Percentiles rank a stretch among this genome's conserved stretches.
Conservation (phyloP, 2,113 vertebrate species). For the Microtus pennsylvanicus region DNA sequence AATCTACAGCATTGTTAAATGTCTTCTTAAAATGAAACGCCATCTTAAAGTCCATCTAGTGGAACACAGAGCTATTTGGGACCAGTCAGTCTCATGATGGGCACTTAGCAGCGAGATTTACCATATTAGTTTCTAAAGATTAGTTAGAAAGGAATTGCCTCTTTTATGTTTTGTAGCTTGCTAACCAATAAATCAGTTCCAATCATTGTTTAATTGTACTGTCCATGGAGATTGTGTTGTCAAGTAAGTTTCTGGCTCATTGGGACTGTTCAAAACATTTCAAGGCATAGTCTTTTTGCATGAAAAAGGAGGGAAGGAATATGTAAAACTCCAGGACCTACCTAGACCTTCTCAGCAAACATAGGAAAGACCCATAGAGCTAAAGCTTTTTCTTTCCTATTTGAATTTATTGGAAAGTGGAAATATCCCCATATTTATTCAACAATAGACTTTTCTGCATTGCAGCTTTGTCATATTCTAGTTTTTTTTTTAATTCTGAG, state of each 20-base stretch:
- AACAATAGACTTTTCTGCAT: background rate
- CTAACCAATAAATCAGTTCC: conserved; percentile 55
- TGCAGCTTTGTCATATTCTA: background rate
- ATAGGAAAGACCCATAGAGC: too few species aligned
- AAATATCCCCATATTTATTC: background rate
- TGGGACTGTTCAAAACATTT: background rate
- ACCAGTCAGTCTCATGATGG: conserved; percentile 42
- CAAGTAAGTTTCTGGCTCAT: conserved; percentile 51
- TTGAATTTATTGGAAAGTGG: conserved; percentile 44
- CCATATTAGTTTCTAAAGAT: conserved; percentile 52
- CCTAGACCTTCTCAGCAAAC: background rate
- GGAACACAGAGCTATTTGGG: conserved; percentile 51
- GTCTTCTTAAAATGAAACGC: conserved; percentile 45
- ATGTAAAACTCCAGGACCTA: background rate
- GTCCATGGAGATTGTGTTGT: conserved; percentile 28
- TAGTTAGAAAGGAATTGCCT: conserved; percentile 50
- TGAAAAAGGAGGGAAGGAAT: background rate
- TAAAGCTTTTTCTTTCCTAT: background rate
- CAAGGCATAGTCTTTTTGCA: background rate
- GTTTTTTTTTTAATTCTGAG: background rate
- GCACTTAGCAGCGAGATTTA: conserved; percentile 59
- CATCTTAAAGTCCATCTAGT: conserved; percentile 54
- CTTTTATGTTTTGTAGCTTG: conserved; percentile 59
- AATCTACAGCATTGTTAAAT: conserved; percentile 34
- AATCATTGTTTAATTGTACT: conserved; percentile 64